Evolutionary conservation across 1,140 invertebrate genomes (phyloP), one percentile per base, ranked within the genome.

Genomic region (Drosophila kurseongensis): DNA sequence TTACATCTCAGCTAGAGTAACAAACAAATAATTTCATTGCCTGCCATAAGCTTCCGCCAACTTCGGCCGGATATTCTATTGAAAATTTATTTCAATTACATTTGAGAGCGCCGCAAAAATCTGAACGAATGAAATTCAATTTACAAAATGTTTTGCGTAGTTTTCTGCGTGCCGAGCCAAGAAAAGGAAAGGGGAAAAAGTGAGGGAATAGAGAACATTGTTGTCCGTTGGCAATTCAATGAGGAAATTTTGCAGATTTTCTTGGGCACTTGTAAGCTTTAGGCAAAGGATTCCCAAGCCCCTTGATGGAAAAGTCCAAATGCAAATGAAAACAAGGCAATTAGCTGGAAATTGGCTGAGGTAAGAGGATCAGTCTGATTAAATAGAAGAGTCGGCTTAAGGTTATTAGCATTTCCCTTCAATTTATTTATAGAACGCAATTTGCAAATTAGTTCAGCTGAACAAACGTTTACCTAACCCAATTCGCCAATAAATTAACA

Each of bases 41-140:
- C 74, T 78, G 77, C 82, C 82, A 85, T 81, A 72, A 81, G 80
- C 78, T 81, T 85, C 82, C 82, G 82, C 69, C 56, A 56, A 58
- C 69, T 58, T 78, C 23, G 77, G 73, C 47, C 83, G 83, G 83
- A 86, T 86, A 86, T 88, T 88, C 83, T 59, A 86, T 88, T 88
- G 83, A 88, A 78, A 86, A 89, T 86, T 88, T 86, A 86, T 80
- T 86, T 88, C 83, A 86, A 86, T 88, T 86, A 86, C 83, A 88
- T 88, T 83, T 77, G 73, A 48, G 65, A 57, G 61, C 45, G 38
- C 57, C 44, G 71, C 63, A 63, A 57, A 82, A 76, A 63, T 52
- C 66, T 62, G 59, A 48, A 83, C 78, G 73, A 63, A 71, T 69
- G 50, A 86, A 88, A 86, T 88, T 88, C 75, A 86, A 86, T 86